Conservation (phyloP, 2,113 vertebrate genomes). For the Alethe diademata region DNA sequence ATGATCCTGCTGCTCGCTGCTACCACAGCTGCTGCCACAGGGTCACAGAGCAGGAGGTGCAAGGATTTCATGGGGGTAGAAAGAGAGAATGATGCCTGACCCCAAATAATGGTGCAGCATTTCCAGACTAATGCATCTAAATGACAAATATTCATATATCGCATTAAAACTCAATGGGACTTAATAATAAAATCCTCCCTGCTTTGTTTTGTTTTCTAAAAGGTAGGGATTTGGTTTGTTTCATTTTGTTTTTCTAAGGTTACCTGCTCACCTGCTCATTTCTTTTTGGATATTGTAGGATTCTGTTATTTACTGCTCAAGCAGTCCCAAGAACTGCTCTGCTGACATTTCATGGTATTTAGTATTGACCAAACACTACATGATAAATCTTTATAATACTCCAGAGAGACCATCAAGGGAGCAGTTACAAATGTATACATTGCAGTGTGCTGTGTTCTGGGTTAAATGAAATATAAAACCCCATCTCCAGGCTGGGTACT, state of each 20-base stretch:
- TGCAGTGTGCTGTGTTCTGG: constrained; percentile 48
- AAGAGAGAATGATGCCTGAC: background rate
- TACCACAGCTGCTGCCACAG: background rate
- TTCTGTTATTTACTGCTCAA: constrained; percentile 62
- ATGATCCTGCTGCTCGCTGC: background rate
- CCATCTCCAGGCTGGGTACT: constrained; percentile 7
- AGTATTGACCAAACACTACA: constrained; percentile 66
- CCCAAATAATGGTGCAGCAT: background rate
- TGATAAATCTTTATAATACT: constrained; percentile 70
- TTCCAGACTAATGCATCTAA: background rate
- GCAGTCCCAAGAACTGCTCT: constrained; percentile 58
- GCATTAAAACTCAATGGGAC: constrained; percentile 1
- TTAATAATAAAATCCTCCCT: background rate
- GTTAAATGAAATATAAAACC: constrained; percentile 63
- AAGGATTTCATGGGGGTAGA: background rate
- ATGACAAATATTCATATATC: background rate
- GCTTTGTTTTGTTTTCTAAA: background rate
- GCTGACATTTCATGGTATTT: constrained; percentile 67
- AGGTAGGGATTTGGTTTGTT: background rate
- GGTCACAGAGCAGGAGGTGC: background rate
- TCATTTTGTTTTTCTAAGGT: constrained; percentile 6
- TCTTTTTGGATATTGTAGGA: constrained; percentile 30
- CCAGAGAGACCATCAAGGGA: constrained; percentile 55
- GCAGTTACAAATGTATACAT: constrained; percentile 66
- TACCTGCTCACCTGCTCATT: constrained; percentile 23